phyloP scores from a whole-genome alignment of 2,888 invertebrate species.

The Agrochola litura region DNA sequence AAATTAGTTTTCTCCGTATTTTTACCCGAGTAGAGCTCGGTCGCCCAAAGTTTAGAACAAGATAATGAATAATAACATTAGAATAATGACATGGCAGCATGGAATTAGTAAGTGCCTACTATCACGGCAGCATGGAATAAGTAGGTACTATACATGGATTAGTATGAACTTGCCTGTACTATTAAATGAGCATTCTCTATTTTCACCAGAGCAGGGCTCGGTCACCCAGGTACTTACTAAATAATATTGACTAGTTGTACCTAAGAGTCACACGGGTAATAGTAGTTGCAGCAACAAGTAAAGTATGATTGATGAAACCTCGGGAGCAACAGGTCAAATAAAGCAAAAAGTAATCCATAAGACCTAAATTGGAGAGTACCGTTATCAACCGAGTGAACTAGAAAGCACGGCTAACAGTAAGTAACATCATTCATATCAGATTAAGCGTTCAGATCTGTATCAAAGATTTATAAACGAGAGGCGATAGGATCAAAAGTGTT shows the following conservation, averaged over 20 bases:
- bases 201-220: too few relatives aligned
- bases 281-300: conserved; percentile 10
- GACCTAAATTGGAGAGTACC: conserved; percentile 45
- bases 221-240: neutral
- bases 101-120: too few relatives aligned
- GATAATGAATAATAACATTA: too few relatives aligned
- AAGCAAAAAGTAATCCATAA: conserved; percentile 41
- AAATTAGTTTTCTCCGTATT: too few relatives aligned
- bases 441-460: conserved; percentile 50
- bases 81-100: too few relatives aligned
- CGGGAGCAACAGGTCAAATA: conserved; percentile 27
- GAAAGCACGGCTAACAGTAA: conserved; percentile 48
- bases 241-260: neutral
- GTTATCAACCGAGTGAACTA: conserved; percentile 58
- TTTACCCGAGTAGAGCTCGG: too few relatives aligned
- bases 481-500: conserved; percentile 47
- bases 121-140: too few relatives aligned
- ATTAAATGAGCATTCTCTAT: too few relatives aligned
- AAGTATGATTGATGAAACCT: conserved; percentile 45
- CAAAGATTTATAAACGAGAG: conserved; percentile 32
- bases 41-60: too few relatives aligned
- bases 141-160: too few relatives aligned
- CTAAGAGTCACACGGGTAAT: neutral
- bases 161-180: too few relatives aligned
- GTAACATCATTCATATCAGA: conserved; percentile 49